Conservation (phyloP, 2,113 vertebrate genomes). For the Aythya baeri region DNA sequence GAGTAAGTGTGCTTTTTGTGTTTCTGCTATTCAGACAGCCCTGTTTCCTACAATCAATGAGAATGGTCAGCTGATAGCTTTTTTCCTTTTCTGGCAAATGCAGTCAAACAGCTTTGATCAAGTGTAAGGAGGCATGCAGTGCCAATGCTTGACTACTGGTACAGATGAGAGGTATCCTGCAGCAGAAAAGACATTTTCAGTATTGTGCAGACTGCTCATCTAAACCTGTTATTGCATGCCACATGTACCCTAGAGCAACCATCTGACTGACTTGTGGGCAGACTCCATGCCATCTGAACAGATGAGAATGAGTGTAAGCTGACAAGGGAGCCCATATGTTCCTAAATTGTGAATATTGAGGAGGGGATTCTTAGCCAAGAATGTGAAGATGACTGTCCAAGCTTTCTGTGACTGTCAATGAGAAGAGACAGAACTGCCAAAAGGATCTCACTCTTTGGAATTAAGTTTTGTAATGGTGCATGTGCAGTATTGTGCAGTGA, state of each 20-base stretch:
- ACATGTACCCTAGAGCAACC: conserved; percentile 31
- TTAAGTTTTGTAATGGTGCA: neutral
- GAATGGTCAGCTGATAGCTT: neutral
- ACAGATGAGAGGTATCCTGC: conserved; percentile 2
- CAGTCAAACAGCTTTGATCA: conserved; percentile 5
- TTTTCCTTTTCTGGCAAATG: neutral
- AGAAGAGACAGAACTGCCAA: neutral
- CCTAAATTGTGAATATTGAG: conserved; percentile 52
- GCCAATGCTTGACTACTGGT: neutral
- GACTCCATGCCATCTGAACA: conserved; percentile 63
- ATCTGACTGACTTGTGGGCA: conserved; percentile 45
- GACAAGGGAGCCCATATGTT: conserved; percentile 72
- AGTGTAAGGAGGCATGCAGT: neutral
- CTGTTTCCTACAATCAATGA: neutral
- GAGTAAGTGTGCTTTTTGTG: neutral
- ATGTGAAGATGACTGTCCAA: conserved; percentile 55
- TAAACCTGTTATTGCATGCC: neutral
- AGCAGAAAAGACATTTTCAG: neutral
- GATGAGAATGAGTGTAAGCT: conserved; percentile 67
- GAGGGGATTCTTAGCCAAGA: conserved; percentile 53
- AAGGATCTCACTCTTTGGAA: neutral
- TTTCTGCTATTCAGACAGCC: neutral
- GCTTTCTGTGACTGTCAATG: neutral
- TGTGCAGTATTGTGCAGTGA: neutral
- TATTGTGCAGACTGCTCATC: neutral